Percentiles rank a stretch among this genome's conserved stretches.
Conservation (phyloP, 1,140 invertebrate species). For the Nylanderia fulva region DNA sequence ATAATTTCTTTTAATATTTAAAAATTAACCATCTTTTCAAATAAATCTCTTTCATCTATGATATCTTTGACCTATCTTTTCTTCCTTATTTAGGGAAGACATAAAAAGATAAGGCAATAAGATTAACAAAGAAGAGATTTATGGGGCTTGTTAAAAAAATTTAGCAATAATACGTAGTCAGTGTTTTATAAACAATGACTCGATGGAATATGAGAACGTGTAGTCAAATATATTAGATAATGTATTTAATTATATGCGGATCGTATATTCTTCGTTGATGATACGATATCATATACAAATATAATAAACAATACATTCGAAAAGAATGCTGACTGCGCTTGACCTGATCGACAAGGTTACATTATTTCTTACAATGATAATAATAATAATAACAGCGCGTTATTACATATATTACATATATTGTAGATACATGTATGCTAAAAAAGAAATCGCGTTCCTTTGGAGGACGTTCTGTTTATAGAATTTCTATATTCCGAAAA, state of each 20-base stretch:
- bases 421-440: slow-evolving; percentile 60
- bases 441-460: slow-evolving; percentile 29
- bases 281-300: slow-evolving; percentile 67
- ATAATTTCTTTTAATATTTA: background rate
- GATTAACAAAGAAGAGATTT: slow-evolving; percentile 50
- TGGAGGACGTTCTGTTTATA: slow-evolving; percentile 42
- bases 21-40: slow-evolving; percentile 11
- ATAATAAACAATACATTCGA: slow-evolving; percentile 68
- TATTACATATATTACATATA: slow-evolving; percentile 73
- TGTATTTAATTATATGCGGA: slow-evolving; percentile 47
- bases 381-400: slow-evolving; percentile 70
- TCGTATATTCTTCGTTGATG: slow-evolving; percentile 23
- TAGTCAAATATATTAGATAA: slow-evolving; percentile 23
- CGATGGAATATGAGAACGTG: background rate
- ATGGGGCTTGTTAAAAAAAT: slow-evolving; percentile 84
- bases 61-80: background rate
- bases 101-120: slow-evolving; percentile 31
- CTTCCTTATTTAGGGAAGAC: background rate
- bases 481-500: slow-evolving; percentile 44
- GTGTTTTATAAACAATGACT: slow-evolving; percentile 85
- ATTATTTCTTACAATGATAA: slow-evolving; percentile 57
- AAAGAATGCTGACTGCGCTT: slow-evolving; percentile 74
- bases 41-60: background rate
- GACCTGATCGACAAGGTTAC: slow-evolving; percentile 76
- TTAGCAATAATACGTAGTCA: slow-evolving; percentile 84